A percentile compares a stretch with the other conserved stretches of the same genome.
These are phyloP conservation scores for Hylyphantes graminicola DNA, from an alignment of 1,140 invertebrate genomes.

Conservation along the genomic window DNA sequence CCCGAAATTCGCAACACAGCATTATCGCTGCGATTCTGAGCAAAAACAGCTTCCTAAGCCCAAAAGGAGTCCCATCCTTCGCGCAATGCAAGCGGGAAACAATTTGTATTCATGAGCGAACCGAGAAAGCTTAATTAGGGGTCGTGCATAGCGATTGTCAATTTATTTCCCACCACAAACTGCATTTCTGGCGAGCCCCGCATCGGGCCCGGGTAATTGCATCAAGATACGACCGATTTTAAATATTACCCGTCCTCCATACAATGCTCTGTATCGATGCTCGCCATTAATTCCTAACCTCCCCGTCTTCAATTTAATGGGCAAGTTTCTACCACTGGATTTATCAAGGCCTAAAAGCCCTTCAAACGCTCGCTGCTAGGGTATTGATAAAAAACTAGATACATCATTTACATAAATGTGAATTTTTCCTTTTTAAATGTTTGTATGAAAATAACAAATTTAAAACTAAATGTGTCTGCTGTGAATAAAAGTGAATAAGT, in stretches of 20 bases:
- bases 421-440: too few relatives aligned
- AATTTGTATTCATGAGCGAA: slow-evolving; percentile 55
- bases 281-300: slow-evolving; percentile 55
- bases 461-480: too few relatives aligned
- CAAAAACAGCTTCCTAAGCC: slow-evolving; percentile 34
- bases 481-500: too few relatives aligned
- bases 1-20: not conserved
- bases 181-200: slow-evolving; percentile 48
- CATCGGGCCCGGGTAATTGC: slow-evolving; percentile 51
- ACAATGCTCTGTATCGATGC: slow-evolving; percentile 53
- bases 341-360: too few relatives aligned
- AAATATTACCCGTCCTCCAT: slow-evolving; percentile 55
- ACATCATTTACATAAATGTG: too few relatives aligned
- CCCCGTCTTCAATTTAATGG: slow-evolving; percentile 39
- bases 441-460: too few relatives aligned
- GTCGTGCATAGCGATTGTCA: slow-evolving; percentile 53
- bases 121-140: slow-evolving; percentile 54
- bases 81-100: slow-evolving; percentile 39
- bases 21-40: slow-evolving; percentile 45
- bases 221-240: slow-evolving; percentile 56
- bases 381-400: too few relatives aligned
- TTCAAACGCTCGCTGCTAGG: too few relatives aligned
- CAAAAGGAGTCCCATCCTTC: slow-evolving; percentile 6
- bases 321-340: not conserved
- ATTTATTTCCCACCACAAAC: slow-evolving; percentile 58